phyloP scores from a whole-genome alignment of 2,888 invertebrate species.

The Sinotaia quadrata region DNA sequence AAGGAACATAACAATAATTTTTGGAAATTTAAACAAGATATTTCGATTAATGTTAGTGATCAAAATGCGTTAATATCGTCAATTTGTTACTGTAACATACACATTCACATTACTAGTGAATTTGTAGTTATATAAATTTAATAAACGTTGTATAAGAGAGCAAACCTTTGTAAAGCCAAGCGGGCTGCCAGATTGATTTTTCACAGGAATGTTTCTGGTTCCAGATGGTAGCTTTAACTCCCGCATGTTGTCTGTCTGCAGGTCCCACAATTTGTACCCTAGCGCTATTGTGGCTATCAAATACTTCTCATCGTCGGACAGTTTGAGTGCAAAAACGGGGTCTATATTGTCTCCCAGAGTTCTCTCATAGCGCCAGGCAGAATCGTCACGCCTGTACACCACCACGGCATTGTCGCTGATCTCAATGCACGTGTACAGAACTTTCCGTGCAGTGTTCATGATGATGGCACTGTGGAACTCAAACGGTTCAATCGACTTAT shows the following conservation, averaged over 20 bases:
- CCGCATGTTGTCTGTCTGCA: conserved; percentile 63
- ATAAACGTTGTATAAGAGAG: no score
- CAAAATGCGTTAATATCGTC: no score
- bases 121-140: no score
- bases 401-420: conserved; percentile 70
- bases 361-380: conserved; percentile 64
- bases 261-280: conserved; percentile 72
- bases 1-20: no score
- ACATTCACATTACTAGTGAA: no score
- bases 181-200: conserved; percentile 90
- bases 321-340: conserved; percentile 76
- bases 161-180: conserved; percentile 87
- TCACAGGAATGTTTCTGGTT: conserved; percentile 92
- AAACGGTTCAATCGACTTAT: conserved; percentile 63
- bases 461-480: conserved; percentile 71
- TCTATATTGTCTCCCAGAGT: conserved; percentile 67
- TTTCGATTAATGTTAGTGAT: no score
- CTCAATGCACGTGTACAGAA: conserved; percentile 69
- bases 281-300: conserved; percentile 79
- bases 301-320: conserved; percentile 86
- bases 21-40: no score
- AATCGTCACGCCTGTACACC: conserved; percentile 59
- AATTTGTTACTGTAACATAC: no score
- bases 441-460: conserved; percentile 55
- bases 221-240: conserved; percentile 75